Evolutionary conservation across 2,888 invertebrate species (phyloP).

Genomic region (Mythimna vitellina): DNA sequence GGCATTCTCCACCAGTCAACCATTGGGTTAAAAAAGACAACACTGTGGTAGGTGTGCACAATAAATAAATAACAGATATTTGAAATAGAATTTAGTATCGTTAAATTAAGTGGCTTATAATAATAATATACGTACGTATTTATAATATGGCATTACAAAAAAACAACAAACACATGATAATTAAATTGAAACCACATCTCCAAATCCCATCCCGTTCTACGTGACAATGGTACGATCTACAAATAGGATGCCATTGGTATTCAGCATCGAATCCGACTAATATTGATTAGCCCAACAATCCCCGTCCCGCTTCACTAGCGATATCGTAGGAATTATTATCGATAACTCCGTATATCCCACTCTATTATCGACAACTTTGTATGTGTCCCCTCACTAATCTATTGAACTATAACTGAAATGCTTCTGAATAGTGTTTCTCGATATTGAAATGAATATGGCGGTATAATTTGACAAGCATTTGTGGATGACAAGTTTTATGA

Average conservation of each 20-base stretch:
- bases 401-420: conserved; percentile 26
- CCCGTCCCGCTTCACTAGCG: conserved; percentile 54
- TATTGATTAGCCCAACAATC: conserved; percentile 68
- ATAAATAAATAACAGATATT: no score
- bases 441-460: conserved; percentile 36
- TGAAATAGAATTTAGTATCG: no score
- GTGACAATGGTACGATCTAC: conserved; percentile 46
- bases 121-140: no score
- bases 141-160: background rate
- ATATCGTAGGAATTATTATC: conserved; percentile 59
- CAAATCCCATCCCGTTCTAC: conserved; percentile 12
- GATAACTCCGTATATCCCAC: conserved; percentile 28
- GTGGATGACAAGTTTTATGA: conserved; percentile 17
- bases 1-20: no score
- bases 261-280: conserved; percentile 64
- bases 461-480: conserved; percentile 30
- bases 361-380: conserved; percentile 36
- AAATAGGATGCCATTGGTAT: conserved; percentile 63
- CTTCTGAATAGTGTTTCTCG: conserved; percentile 16
- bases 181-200: conserved; percentile 20
- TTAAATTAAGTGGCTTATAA: no score
- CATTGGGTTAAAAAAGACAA: no score
- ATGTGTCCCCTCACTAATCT: conserved; percentile 10
- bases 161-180: conserved; percentile 12
- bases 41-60: no score